A percentile compares a stretch with the other conserved stretches of the same genome.
Conservation (phyloP, 2,797 vertebrate genomes). For the Enteromius anoplus region DNA sequence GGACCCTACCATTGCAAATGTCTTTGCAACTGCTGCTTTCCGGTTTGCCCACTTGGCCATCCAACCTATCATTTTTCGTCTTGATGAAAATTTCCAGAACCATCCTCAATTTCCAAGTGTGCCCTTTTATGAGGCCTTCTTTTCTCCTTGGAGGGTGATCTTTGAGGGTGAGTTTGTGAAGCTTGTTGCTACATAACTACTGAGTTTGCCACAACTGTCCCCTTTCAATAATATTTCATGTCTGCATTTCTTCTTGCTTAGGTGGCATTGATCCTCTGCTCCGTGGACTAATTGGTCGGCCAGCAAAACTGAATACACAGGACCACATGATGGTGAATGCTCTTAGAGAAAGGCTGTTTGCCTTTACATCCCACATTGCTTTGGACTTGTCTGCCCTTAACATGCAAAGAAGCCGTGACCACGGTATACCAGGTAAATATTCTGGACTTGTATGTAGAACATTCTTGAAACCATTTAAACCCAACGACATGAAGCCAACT, state of each 20-base stretch:
- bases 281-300: slow-evolving; percentile 72
- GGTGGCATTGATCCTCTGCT: slow-evolving; percentile 78
- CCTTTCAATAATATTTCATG: not conserved
- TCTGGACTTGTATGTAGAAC: no score
- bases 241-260: slow-evolving; percentile 47
- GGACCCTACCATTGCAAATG: slow-evolving; percentile 82
- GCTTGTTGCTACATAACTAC: not conserved
- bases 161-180: slow-evolving; percentile 76
- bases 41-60: slow-evolving; percentile 85
- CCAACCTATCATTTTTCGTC: slow-evolving; percentile 77
- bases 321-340: slow-evolving; percentile 77
- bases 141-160: slow-evolving; percentile 83
- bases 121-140: slow-evolving; percentile 78
- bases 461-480: not conserved
- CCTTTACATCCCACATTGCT: slow-evolving; percentile 72
- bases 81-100: slow-evolving; percentile 73
- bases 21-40: slow-evolving; percentile 88
- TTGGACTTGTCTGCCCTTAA: slow-evolving; percentile 90
- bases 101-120: slow-evolving; percentile 68
- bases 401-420: slow-evolving; percentile 84
- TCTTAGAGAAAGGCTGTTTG: slow-evolving; percentile 76
- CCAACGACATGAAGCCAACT: not conserved
- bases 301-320: slow-evolving; percentile 77
- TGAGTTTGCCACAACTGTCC: not conserved
- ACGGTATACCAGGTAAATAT: slow-evolving; percentile 82